Evolutionary conservation across 2,113 vertebrate genomes (phyloP).

Genomic region (Corythornis vintsioides): DNA sequence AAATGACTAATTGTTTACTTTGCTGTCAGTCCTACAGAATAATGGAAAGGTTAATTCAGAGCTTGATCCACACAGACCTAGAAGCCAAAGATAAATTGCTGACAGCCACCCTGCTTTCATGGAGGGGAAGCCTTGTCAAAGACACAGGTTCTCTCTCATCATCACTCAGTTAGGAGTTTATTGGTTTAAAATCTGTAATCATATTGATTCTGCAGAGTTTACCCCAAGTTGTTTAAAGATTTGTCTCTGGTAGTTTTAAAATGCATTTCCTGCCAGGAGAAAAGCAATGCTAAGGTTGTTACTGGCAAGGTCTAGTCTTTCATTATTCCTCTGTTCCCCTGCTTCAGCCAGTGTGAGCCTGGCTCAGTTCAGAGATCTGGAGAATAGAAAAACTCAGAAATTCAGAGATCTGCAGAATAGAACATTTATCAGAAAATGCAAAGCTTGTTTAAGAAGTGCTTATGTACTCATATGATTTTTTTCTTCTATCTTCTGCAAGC

Average conservation of each 20-base stretch:
- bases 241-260: neutral
- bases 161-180: neutral
- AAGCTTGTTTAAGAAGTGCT: neutral
- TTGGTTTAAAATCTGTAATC: neutral
- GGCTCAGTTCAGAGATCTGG: neutral
- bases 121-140: neutral
- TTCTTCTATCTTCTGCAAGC: neutral
- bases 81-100: neutral
- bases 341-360: neutral
- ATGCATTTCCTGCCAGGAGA: neutral
- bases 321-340: neutral
- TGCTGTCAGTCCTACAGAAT: neutral
- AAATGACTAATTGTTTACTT: neutral
- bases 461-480: accelerated
- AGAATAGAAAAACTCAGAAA: neutral
- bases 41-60: neutral
- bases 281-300: neutral
- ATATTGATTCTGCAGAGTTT: neutral
- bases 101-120: neutral
- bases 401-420: neutral
- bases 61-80: neutral
- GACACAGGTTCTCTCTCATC: neutral
- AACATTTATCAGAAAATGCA: neutral
- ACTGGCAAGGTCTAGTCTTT: neutral
- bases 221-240: neutral